Base-by-base conservation (phyloP, 1,140 invertebrate genomes). In the Neelides sp. region DNA sequence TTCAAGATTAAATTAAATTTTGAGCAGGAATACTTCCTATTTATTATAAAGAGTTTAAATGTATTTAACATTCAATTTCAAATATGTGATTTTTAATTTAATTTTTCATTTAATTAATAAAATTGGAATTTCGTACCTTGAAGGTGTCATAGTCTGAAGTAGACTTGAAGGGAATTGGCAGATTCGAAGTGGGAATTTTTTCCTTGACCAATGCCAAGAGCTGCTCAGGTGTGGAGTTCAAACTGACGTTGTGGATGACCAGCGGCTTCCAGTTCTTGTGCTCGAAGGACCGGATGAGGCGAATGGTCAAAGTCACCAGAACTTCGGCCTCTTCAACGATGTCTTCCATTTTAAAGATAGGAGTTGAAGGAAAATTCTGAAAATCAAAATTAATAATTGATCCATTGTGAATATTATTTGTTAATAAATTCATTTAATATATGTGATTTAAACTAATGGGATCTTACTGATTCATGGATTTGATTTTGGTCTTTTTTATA, bases 211-310 rank as follows among this genome's bases (percentile, higher is more conserved):
- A 39, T 20, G 53, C 49, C 22, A 54, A 60, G 7, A 66, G 58
- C 15, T 59, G 44, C 4, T 57, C 53, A 1, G 55, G 54, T 4
- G 51, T 61, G 4, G 47, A 47, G 2, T 41, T 26, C 15, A 64
- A 47, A 32, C 54, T 43, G 1, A 67, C 62, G 46, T 63, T 47
- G 15, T 62, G 57, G 7, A 66, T 36, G 15, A 66, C 62, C 8
- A 67, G 28, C 20, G 64, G 65, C 41, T 61, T 63, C 34, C 66
- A 61, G 52, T 68, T 68, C 8, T 62, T 50, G 43, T 67, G 62
- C 46, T 64, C 62, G 53, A 68, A 67, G 1, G 66, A 68, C 7
- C 65, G 55, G 22, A 68, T 66, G 7, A 66, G 50, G 8, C 65
- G 57, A n/a, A 67, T 56, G 7, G 62, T 68, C n/a, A 68, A 22